Percentiles rank a stretch among this genome's conserved stretches.
Conservation (phyloP, 2,113 vertebrate species). For the Zosterops pallidus region DNA sequence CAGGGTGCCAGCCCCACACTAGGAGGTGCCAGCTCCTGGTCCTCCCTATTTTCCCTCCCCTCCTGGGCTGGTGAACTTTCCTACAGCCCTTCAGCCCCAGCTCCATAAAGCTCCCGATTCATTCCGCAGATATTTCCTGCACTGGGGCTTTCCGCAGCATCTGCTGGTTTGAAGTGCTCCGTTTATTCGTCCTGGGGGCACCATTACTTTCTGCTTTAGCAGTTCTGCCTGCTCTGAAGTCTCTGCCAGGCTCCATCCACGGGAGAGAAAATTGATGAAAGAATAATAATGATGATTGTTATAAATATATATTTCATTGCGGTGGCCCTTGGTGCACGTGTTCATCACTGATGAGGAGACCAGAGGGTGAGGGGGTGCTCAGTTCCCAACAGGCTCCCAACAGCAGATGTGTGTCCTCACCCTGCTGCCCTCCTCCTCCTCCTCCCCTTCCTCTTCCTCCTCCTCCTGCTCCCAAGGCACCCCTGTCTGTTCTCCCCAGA, state of each 20-base stretch:
- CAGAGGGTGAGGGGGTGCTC: slow-evolving; percentile 23
- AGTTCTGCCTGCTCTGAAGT: slow-evolving; percentile 75
- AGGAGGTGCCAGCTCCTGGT: background rate
- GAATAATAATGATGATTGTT: slow-evolving; percentile 79
- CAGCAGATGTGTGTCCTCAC: background rate
- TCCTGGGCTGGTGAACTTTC: slow-evolving; percentile 52
- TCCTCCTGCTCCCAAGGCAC: background rate
- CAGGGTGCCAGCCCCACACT: background rate
- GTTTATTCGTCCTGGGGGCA: slow-evolving; percentile 79
- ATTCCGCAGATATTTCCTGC: slow-evolving; percentile 81
- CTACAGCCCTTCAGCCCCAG: slow-evolving; percentile 62
- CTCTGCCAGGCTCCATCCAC: slow-evolving; percentile 71
- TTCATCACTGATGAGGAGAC: slow-evolving; percentile 63
- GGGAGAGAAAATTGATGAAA: slow-evolving; percentile 79
- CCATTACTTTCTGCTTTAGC: slow-evolving; percentile 77
- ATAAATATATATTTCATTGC: slow-evolving; percentile 76
- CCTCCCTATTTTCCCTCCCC: background rate
- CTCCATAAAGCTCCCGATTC: slow-evolving; percentile 71
- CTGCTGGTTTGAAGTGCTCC: slow-evolving; percentile 79
- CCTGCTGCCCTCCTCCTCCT: background rate
- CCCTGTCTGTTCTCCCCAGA: rapidly evolving
- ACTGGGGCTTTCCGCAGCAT: slow-evolving; percentile 77
- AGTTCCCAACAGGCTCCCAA: background rate
- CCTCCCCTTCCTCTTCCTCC: background rate
- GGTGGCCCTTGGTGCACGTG: slow-evolving; percentile 22